Evolutionary conservation across 1,140 invertebrate species (phyloP).

Genomic region (Melipona quadrifasciata): DNA sequence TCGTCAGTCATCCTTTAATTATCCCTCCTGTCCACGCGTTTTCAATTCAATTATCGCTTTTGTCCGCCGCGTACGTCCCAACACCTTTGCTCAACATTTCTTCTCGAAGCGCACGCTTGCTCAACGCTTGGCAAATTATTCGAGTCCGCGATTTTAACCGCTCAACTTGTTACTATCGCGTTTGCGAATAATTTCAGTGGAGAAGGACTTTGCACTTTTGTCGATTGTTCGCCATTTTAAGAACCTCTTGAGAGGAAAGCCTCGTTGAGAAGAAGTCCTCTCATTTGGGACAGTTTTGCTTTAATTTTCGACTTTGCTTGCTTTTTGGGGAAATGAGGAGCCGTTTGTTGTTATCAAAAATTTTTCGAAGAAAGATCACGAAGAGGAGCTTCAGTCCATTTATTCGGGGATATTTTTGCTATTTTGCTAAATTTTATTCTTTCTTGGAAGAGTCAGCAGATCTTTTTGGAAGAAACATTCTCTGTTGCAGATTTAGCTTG

Average conservation of each 20-base stretch:
- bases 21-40: conserved; percentile 9
- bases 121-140: too few species aligned
- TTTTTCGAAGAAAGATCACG: too few species aligned
- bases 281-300: not conserved
- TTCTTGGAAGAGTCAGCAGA: too few species aligned
- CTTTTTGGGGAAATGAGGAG: not conserved
- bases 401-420: too few species aligned
- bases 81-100: not conserved
- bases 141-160: not conserved
- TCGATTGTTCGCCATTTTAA: not conserved
- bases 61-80: too few species aligned
- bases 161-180: not conserved
- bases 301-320: not conserved
- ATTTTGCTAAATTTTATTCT: too few species aligned
- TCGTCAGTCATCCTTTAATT: conserved; percentile 12
- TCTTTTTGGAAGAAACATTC: too few species aligned
- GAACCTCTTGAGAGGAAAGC: not conserved
- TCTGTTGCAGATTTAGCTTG: too few species aligned
- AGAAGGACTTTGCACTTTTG: not conserved
- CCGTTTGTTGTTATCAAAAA: too few species aligned
- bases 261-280: not conserved
- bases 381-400: too few species aligned
- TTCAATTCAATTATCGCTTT: conserved; percentile 18
- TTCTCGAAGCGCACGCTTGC: too few species aligned
- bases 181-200: not conserved